phyloP scores from a whole-genome alignment of 2,888 invertebrate species.

The Mythimna albipuncta region DNA sequence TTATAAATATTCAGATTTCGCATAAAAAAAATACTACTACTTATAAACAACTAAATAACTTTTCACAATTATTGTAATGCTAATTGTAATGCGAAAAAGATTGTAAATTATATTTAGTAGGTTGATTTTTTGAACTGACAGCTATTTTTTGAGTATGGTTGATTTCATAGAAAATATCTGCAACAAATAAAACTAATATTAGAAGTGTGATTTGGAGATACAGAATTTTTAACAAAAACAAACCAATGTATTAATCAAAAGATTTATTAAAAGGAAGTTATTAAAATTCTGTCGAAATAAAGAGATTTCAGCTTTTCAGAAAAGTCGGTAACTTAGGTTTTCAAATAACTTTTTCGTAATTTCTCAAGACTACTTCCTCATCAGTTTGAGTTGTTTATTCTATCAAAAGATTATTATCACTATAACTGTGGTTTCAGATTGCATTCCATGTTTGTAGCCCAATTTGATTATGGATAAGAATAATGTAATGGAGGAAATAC shows the following conservation, averaged over 20 bases:
- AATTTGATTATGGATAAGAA: slow-evolving; percentile 44
- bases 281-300: not conserved
- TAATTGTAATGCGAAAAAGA: too few relatives aligned
- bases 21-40: too few relatives aligned
- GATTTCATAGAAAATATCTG: too few relatives aligned
- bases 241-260: not conserved
- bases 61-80: too few relatives aligned
- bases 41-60: too few relatives aligned
- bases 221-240: too few relatives aligned
- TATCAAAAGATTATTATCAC: slow-evolving; percentile 23
- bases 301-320: not conserved
- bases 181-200: too few relatives aligned
- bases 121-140: too few relatives aligned
- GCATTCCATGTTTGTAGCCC: slow-evolving; percentile 32
- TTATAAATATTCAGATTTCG: too few relatives aligned
- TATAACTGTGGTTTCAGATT: slow-evolving; percentile 12
- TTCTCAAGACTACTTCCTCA: not conserved
- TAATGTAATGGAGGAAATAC: slow-evolving; percentile 23
- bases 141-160: too few relatives aligned
- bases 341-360: slow-evolving; percentile 5
- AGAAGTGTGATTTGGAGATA: too few relatives aligned
- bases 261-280: not conserved
- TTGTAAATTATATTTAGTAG: too few relatives aligned
- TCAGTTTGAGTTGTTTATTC: slow-evolving; percentile 7
- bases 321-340: not conserved